A percentile compares a stretch with the other conserved stretches of the same genome.
phyloP scores from a whole-genome alignment of 1,140 invertebrate genomes.

The Acromyrmex heyeri region DNA sequence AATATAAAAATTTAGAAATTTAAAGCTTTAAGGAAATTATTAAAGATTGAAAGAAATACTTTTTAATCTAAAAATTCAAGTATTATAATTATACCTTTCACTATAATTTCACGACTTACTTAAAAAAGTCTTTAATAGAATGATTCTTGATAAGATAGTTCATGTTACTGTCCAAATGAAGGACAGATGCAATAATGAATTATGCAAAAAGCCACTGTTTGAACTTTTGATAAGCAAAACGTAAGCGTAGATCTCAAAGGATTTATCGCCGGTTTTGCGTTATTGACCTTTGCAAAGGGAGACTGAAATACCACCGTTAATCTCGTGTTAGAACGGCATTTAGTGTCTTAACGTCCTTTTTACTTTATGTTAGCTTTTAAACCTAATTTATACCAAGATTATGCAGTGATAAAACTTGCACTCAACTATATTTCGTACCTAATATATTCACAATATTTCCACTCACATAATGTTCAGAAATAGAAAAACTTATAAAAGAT shows the following conservation, averaged over 20 bases:
- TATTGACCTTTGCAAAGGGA: constrained; percentile 68
- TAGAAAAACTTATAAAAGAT: not conserved
- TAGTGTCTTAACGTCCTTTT: constrained; percentile 20
- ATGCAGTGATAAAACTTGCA: constrained; percentile 12
- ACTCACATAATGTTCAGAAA: not conserved
- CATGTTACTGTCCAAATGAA: constrained; percentile 29
- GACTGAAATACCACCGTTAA: constrained; percentile 63
- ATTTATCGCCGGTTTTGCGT: constrained; percentile 67
- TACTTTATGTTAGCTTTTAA: constrained; percentile 5
- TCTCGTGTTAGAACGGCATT: not conserved
- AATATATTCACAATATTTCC: not conserved
- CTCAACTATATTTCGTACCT: not conserved
- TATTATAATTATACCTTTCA: not conserved
- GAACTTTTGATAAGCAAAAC: constrained; percentile 81
- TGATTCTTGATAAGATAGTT: constrained; percentile 6
- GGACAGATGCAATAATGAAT: constrained; percentile 77
- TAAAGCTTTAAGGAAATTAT: not conserved
- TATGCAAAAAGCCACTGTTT: constrained; percentile 77
- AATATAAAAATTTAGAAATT: not conserved
- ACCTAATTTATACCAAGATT: constrained; percentile 46
- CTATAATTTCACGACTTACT: not conserved
- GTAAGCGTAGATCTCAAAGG: constrained; percentile 67
- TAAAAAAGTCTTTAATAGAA: not conserved
- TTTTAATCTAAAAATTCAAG: not conserved
- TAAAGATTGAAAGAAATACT: not conserved